Evolutionary conservation across 2,113 vertebrate species (phyloP).

Genomic region (Rhinopomastus cyanomelas): DNA sequence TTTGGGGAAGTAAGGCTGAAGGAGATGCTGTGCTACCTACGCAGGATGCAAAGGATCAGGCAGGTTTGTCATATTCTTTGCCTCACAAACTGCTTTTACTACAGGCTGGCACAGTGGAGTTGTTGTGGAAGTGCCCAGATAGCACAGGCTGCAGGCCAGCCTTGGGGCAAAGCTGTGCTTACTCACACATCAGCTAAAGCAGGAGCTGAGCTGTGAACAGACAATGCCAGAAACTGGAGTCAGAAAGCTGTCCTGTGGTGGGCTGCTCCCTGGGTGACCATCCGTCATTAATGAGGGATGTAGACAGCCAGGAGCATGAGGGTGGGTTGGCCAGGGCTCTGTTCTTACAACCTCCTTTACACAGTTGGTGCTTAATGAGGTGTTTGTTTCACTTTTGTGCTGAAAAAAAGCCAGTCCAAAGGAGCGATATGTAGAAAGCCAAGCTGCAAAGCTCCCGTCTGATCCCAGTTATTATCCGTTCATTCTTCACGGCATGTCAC

Average conservation of each 20-base stretch:
- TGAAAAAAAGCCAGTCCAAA: constrained; percentile 15
- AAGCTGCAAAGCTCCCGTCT: not conserved
- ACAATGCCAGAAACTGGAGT: not conserved
- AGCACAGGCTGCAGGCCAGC: not conserved
- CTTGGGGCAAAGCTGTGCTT: not conserved
- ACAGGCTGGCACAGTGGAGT: not conserved
- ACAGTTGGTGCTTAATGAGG: constrained; percentile 14
- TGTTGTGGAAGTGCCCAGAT: not conserved
- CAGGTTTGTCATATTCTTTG: not conserved
- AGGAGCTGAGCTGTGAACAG: not conserved
- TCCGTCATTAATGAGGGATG: not conserved
- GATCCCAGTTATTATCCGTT: not conserved
- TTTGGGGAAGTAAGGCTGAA: not conserved
- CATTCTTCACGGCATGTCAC: not conserved
- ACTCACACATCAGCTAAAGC: not conserved
- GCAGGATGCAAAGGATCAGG: not conserved
- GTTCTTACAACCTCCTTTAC: not conserved
- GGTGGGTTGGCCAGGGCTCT: constrained; percentile 2
- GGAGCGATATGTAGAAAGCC: not conserved
- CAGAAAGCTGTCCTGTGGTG: not conserved
- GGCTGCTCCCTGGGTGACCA: not conserved
- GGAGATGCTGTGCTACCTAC: not conserved
- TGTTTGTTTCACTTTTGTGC: constrained; percentile 31
- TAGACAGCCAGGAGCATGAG: not conserved
- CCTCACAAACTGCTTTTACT: not conserved